Evolutionary conservation across 2,113 vertebrate species (phyloP).

Genomic region (Chaenogobius annularis): DNA sequence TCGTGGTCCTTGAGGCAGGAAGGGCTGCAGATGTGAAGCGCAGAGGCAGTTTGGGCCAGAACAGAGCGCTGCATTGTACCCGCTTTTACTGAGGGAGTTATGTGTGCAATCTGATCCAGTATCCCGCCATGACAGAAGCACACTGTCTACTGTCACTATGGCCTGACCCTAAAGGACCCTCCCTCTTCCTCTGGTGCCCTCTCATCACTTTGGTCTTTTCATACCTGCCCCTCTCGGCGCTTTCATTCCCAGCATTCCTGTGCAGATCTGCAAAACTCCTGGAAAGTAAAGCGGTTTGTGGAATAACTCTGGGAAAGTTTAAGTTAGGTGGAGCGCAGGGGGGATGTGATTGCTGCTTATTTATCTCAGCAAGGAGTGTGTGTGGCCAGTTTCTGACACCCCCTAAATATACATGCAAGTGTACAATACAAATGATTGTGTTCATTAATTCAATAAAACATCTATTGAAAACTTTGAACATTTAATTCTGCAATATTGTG

Average conservation of each 20-base stretch:
- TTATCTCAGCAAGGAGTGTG: neutral
- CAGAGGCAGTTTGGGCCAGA: slow-evolving; percentile 37
- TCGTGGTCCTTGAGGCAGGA: slow-evolving; percentile 67
- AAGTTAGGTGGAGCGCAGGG: neutral
- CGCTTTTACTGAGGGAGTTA: slow-evolving; percentile 44
- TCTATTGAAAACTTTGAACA: too few relatives aligned
- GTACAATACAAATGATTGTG: neutral
- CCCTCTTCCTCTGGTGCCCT: slow-evolving; percentile 9
- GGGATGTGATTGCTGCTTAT: neutral
- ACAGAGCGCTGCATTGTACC: slow-evolving; percentile 75
- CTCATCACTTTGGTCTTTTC: slow-evolving; percentile 7
- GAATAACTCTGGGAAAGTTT: neutral
- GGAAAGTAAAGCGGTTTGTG: neutral
- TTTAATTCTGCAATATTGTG: neutral
- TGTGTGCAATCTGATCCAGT: slow-evolving; percentile 69
- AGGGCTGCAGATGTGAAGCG: slow-evolving; percentile 63
- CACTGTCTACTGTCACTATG: slow-evolving; percentile 63
- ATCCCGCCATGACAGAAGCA: slow-evolving; percentile 61
- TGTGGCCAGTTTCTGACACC: neutral
- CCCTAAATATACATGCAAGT: neutral
- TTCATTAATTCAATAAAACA: neutral
- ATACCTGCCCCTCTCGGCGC: neutral
- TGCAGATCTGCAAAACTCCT: slow-evolving; percentile 16
- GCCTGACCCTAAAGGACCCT: slow-evolving; percentile 28
- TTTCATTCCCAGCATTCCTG: slow-evolving; percentile 47